Evolutionary conservation across 2,888 invertebrate genomes (phyloP), one percentile per base, ranked within the genome.

Genomic region (Platypus cylindrus): DNA sequence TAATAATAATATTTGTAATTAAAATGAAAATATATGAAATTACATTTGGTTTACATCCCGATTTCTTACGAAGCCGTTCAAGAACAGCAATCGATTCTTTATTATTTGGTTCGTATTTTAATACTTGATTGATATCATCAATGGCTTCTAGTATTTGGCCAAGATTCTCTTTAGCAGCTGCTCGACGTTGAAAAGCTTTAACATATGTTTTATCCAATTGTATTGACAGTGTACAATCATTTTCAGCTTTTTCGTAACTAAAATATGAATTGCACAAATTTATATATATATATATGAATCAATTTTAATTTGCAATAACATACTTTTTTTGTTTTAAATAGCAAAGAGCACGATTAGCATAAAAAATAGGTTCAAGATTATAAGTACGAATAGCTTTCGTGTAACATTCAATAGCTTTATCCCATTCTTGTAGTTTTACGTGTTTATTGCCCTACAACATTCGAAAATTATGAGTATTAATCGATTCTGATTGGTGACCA

Each of bases 341-440:
- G 48, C 93, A 93, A 34, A 91, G 68, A 2, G 87, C 91, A 47
- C 94, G 69, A 59, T 94, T 94, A 1, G 87, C 85, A 51, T 73
- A 87, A 54, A 82, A 83, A 9, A 85, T 69, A 2, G 90, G 74
- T 57, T 87, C 77, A 56, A 75, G 71, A 5, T 78, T 71, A 49
- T 84, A 85, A 36, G 79, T 60, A 38, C 82, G 76, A 23, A 97
- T 90, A 0, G 95, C 95, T 54, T 79, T 73, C 25, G 77, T 78
- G 58, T 97, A 98, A 56, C 82, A 83, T 4, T 71, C 62, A 37
- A 93, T 78, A 0, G 97, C 97, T 45, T 83, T 78, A 15, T 76
- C 72, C 73, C 84, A 97, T 52, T 87, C 76, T 47, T 79, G 70
- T 20, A 67, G 57, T 51, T 78, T 79, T 13, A 91, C 90, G 56